Percentiles rank a stretch among this genome's conserved stretches.
phyloP scores from a whole-genome alignment of 2,113 vertebrate genomes.

The mouse (Mus musculus) region GRCm39 chr8:71777001-71777500 shows the following conservation, averaged over 20 bases:
- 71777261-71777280: not conserved
- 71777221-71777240: not conserved
- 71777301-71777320: too few relatives aligned
- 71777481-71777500: not conserved
- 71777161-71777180: not conserved
- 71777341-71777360: too few relatives aligned
- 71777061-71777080: not conserved
- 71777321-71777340: not conserved
- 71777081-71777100: not conserved
- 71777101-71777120: not conserved
- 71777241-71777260: not conserved
- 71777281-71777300: not conserved
- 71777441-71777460: not conserved
- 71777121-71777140: not conserved
- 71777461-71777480: not conserved
- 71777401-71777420: not conserved
- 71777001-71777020: not conserved
- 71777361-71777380: not conserved
- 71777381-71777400: too few relatives aligned
- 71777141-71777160: not conserved
- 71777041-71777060: not conserved
- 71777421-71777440: not conserved
- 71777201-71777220: not conserved
- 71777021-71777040: not conserved
- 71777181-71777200: not conserved